Evolutionary conservation across 2,888 invertebrate genomes (phyloP).

Genomic region (Scaptomyza polygonia): DNA sequence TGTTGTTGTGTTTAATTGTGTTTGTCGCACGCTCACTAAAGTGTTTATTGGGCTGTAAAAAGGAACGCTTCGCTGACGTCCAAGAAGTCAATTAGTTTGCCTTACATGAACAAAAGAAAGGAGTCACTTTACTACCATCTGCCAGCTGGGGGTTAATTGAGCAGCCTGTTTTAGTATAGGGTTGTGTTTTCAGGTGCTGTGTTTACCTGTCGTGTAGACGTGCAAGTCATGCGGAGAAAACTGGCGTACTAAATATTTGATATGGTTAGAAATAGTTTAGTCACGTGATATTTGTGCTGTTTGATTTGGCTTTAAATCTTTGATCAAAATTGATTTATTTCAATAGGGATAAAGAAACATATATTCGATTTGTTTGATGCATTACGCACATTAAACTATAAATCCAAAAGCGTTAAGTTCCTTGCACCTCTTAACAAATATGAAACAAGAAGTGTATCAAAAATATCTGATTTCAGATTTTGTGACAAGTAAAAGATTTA

Average conservation of each 20-base stretch:
- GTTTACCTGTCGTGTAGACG: slow-evolving; percentile 29
- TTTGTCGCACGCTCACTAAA: slow-evolving; percentile 49
- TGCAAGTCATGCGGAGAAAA: slow-evolving; percentile 10
- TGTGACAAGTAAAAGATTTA: too few species aligned
- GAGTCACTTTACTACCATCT: not conserved
- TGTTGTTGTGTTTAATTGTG: slow-evolving; percentile 27
- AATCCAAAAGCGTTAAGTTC: too few species aligned
- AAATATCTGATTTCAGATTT: too few species aligned
- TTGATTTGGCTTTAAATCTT: too few species aligned
- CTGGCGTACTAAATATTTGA: too few species aligned
- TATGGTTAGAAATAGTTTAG: too few species aligned
- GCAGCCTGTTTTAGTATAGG: slow-evolving; percentile 12
- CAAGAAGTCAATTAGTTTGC: slow-evolving; percentile 72
- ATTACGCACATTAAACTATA: too few species aligned
- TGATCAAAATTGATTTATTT: too few species aligned
- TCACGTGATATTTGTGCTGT: not conserved
- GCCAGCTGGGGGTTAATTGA: not conserved
- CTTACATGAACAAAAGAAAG: slow-evolving; percentile 38
- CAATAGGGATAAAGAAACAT: too few species aligned
- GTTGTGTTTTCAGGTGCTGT: slow-evolving; percentile 14
- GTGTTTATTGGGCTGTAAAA: slow-evolving; percentile 75
- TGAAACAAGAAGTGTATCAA: too few species aligned
- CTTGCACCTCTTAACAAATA: too few species aligned
- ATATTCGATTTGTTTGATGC: too few species aligned
- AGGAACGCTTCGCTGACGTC: slow-evolving; percentile 56